Conservation (phyloP, 2,113 vertebrate genomes). For the zebrafish (Danio rerio) region GRCz12tu NC_133197.1:32061001-32061500, state of each 20-base stretch:
- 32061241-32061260: background rate
- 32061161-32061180: background rate
- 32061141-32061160: background rate
- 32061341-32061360: background rate
- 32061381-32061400: constrained; percentile 9
- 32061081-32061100: background rate
- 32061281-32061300: background rate
- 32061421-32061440: background rate
- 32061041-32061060: background rate
- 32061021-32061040: background rate
- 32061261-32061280: background rate
- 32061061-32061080: background rate
- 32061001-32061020: background rate
- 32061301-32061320: background rate
- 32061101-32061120: background rate
- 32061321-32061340: background rate
- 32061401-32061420: background rate
- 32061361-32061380: constrained; percentile 4
- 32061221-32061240: too few relatives aligned
- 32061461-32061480: background rate
- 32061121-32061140: background rate
- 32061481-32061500: background rate
- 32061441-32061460: background rate
- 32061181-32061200: too few relatives aligned
- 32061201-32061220: too few relatives aligned